These are phyloP conservation scores for Arvicanthis niloticus DNA, from an alignment of 2,113 vertebrate genomes.

Conservation along the genomic window DNA sequence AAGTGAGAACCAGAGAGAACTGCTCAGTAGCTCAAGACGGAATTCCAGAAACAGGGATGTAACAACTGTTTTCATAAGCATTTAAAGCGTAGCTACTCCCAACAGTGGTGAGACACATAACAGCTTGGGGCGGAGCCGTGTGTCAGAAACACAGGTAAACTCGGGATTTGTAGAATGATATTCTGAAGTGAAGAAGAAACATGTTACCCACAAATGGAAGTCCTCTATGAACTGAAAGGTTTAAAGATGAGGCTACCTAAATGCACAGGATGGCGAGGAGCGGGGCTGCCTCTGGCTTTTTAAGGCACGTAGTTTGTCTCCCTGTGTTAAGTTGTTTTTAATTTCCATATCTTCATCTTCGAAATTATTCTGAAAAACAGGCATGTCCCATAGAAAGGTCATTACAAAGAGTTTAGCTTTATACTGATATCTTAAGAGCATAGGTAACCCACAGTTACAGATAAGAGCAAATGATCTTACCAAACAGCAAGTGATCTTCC, in stretches of 20 bases:
- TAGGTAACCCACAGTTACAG: not conserved
- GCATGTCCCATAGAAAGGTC: not conserved
- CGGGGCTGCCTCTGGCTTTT: conserved; percentile 92
- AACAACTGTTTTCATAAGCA: not conserved
- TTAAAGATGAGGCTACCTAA: conserved; percentile 86
- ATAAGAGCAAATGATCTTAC: not conserved
- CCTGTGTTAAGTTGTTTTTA: conserved; percentile 91
- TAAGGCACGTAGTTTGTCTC: conserved; percentile 97
- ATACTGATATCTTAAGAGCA: not conserved
- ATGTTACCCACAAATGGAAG: not conserved
- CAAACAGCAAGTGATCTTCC: not conserved
- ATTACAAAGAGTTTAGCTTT: not conserved
- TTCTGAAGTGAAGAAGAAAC: not conserved
- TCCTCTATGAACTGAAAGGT: not conserved
- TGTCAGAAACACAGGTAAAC: not conserved
- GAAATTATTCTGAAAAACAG: conserved; percentile 86
- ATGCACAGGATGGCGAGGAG: conserved; percentile 87
- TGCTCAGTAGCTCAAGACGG: not conserved
- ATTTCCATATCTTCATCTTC: conserved; percentile 85
- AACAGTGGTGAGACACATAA: not conserved
- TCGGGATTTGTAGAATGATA: not conserved
- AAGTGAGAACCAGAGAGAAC: not conserved
- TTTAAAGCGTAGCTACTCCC: not conserved
- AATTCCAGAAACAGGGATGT: conserved; percentile 5
- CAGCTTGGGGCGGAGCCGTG: not conserved